phyloP scores from a whole-genome alignment of 2,797 vertebrate genomes.

The Heteromormyrus szaboi region DNA sequence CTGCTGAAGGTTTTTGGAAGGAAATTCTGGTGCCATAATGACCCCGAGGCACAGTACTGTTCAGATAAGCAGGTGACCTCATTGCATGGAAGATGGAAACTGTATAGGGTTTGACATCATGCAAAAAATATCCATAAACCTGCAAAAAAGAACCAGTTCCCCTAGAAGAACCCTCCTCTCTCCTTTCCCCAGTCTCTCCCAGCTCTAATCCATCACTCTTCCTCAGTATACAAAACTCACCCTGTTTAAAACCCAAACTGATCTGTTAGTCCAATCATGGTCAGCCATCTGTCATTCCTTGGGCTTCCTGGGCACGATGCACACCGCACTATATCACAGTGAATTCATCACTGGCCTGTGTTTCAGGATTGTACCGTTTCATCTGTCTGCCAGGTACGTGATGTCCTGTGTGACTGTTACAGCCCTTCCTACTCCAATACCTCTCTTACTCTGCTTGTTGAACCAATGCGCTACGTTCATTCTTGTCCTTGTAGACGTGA shows the following conservation, averaged over 20 bases:
- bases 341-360: not conserved
- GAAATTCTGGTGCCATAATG: not conserved
- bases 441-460: not conserved
- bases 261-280: not conserved
- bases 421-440: not conserved
- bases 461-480: not conserved
- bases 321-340: not conserved
- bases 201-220: not conserved
- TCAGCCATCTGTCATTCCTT: not conserved
- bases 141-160: not conserved
- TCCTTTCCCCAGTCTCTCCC: not conserved
- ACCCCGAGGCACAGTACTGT: not conserved
- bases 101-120: not conserved
- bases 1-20: not conserved
- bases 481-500: not conserved
- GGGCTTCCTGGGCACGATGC: not conserved
- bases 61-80: not conserved
- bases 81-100: not conserved
- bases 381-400: not conserved
- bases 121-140: not conserved
- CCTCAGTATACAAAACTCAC: not conserved
- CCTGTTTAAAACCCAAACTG: not conserved
- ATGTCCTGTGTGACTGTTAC: not conserved
- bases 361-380: not conserved
- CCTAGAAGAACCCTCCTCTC: not conserved